A percentile compares a stretch with the other conserved stretches of the same genome.
Evolutionary conservation across 1,140 invertebrate genomes (phyloP).

Genomic region (Orius insidiosus): DNA sequence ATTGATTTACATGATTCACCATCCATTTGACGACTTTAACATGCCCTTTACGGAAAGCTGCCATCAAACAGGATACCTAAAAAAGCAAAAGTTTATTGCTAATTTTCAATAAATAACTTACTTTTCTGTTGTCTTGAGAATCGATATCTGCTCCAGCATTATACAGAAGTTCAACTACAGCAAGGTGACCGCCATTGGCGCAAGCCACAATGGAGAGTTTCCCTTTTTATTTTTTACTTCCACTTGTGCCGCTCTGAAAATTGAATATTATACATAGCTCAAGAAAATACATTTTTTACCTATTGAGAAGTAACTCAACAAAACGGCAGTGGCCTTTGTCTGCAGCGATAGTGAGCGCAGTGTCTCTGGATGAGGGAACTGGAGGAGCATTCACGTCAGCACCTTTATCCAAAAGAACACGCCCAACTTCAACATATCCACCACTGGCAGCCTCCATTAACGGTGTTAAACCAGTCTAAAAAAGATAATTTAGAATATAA

Average conservation of each 20-base stretch:
- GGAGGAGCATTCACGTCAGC: constrained; percentile 98
- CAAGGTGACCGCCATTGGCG: constrained; percentile 95
- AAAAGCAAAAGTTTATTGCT: constrained; percentile 13
- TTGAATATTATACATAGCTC: constrained; percentile 7
- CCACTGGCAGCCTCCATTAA: constrained; percentile 99
- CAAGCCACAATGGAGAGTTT: constrained; percentile 94
- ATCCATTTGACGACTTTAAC: constrained; percentile 97
- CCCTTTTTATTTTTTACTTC: constrained; percentile 99
- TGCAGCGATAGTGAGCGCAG: constrained; percentile 94
- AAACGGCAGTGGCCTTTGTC: constrained; percentile 97
- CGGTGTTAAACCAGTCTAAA: constrained; percentile 87
- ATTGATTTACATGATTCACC: constrained; percentile 94
- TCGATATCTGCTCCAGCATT: constrained; percentile 86
- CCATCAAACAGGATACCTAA: constrained; percentile 92
- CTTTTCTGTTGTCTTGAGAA: constrained; percentile 87
- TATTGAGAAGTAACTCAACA: constrained; percentile 61
- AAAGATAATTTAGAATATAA: constrained; percentile 7
- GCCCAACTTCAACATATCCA: constrained; percentile 94
- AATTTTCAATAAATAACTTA: constrained; percentile 29
- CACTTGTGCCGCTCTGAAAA: constrained; percentile 58
- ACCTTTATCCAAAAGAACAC: constrained; percentile 86
- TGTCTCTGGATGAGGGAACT: constrained; percentile 92
- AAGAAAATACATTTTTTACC: no score
- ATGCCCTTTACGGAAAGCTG: constrained; percentile 96
- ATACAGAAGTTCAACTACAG: constrained; percentile 85